A percentile compares a stretch with the other conserved stretches of the same genome.
Evolutionary conservation across 1,140 invertebrate genomes (phyloP).

Genomic region (Kradibia gibbosae): DNA sequence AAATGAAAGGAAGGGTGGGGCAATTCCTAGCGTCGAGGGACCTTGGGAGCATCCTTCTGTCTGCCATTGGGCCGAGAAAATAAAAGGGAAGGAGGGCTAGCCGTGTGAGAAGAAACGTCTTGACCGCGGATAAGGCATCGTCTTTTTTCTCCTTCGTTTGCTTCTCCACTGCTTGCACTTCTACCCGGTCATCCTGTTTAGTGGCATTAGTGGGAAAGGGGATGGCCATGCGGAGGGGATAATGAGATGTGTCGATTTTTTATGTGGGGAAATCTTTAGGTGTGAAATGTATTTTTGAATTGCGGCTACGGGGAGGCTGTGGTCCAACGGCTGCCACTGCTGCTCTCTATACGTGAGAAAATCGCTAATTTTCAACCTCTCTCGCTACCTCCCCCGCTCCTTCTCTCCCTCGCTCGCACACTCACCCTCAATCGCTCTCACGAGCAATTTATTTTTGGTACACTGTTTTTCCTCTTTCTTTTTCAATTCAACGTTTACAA

Average conservation of each 20-base stretch:
- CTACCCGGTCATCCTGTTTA: background rate
- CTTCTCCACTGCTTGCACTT: background rate
- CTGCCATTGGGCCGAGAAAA: background rate
- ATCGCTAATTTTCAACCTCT: conserved; percentile 36
- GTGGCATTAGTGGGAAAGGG: no score
- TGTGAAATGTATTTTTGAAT: conserved; percentile 37
- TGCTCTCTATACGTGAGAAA: conserved; percentile 39
- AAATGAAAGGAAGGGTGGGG: conserved; percentile 9
- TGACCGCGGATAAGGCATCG: conserved; percentile 26
- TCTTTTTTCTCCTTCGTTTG: conserved; percentile 7
- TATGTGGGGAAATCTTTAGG: conserved; percentile 9
- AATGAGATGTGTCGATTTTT: conserved; percentile 42
- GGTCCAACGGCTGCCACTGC: background rate
- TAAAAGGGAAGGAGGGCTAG: background rate
- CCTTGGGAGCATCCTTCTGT: background rate
- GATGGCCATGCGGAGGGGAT: conserved; percentile 32
- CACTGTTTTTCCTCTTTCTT: background rate
- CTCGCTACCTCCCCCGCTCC: conserved; percentile 1
- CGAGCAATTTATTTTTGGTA: conserved; percentile 22
- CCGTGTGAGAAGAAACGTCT: conserved; percentile 43
- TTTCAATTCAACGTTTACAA: background rate
- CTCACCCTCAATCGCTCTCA: background rate
- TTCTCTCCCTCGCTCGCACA: conserved; percentile 6
- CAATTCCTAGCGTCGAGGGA: conserved; percentile 29
- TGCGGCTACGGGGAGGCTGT: conserved; percentile 8